These are phyloP conservation scores for Aleiodes testaceus DNA, from an alignment of 2,888 invertebrate genomes.

Conservation along the genomic window DNA sequence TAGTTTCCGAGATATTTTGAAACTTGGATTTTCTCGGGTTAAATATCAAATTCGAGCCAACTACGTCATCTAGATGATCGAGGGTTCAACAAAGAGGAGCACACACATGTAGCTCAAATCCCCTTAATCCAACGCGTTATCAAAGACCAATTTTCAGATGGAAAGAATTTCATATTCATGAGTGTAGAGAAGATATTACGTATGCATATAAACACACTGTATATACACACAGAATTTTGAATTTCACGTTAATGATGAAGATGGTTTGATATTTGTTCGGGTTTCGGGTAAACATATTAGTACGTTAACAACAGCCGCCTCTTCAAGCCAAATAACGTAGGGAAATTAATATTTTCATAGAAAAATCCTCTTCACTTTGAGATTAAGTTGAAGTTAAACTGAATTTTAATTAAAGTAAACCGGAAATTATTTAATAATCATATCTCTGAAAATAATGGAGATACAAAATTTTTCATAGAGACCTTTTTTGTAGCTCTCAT, in stretches of 20 bases:
- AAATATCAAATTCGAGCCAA: too few relatives aligned
- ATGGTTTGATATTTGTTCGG: conserved; percentile 54
- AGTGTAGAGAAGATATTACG: conserved; percentile 30
- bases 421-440: too few relatives aligned
- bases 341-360: background rate
- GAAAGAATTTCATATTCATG: conserved; percentile 57
- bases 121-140: conserved; percentile 17
- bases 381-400: background rate
- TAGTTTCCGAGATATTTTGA: too few relatives aligned
- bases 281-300: conserved; percentile 52
- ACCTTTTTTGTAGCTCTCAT: too few relatives aligned
- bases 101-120: conserved; percentile 20
- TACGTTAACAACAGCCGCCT: conserved; percentile 46
- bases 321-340: conserved; percentile 2
- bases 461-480: too few relatives aligned
- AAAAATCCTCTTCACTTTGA: background rate
- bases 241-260: conserved; percentile 27
- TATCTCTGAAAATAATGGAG: too few relatives aligned
- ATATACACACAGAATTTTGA: conserved; percentile 42
- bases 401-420: background rate
- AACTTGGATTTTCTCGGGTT: too few relatives aligned
- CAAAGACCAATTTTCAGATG: conserved; percentile 34
- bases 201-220: conserved; percentile 39
- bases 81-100: background rate
- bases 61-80: too few relatives aligned